phyloP scores from a whole-genome alignment of 2,888 invertebrate species.

The Caenorhabditis angaria region DNA sequence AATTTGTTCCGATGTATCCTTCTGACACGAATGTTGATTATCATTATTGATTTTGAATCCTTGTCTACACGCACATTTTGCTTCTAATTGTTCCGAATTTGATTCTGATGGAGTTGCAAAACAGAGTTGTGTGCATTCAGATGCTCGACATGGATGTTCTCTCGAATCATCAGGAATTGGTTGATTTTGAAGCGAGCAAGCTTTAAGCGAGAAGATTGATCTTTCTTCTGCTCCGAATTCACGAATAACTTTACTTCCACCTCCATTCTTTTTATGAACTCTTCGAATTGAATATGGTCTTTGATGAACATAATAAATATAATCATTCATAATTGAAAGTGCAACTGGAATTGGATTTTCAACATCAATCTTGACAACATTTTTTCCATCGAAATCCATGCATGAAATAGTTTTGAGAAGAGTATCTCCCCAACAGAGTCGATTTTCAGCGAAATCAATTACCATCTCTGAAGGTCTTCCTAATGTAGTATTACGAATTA shows the following conservation, averaged over 20 bases:
- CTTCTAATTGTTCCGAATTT: slow-evolving; percentile 39
- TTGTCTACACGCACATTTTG: slow-evolving; percentile 67
- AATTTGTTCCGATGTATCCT: slow-evolving; percentile 56
- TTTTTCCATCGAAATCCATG: slow-evolving; percentile 69
- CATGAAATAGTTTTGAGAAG: slow-evolving; percentile 76
- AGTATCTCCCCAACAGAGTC: slow-evolving; percentile 75
- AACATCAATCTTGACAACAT: slow-evolving; percentile 47
- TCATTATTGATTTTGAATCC: slow-evolving; percentile 64
- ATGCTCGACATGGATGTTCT: slow-evolving; percentile 77
- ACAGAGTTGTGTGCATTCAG: slow-evolving; percentile 92
- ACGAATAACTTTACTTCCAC: slow-evolving; percentile 61
- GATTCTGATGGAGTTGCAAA: slow-evolving; percentile 76
- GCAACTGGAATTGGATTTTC: slow-evolving; percentile 70
- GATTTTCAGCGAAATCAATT: slow-evolving; percentile 72
- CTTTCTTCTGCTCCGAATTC: slow-evolving; percentile 61
- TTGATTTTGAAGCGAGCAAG: slow-evolving; percentile 67
- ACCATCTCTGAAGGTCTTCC: slow-evolving; percentile 74
- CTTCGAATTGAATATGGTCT: slow-evolving; percentile 90
- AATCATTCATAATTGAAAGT: slow-evolving; percentile 76
- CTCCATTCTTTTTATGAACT: slow-evolving; percentile 83
- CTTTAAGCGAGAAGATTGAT: slow-evolving; percentile 49
- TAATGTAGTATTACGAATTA: slow-evolving; percentile 70
- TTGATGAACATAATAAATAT: slow-evolving; percentile 98
- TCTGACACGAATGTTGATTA: slow-evolving; percentile 63
- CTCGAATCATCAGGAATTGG: slow-evolving; percentile 63